Conservation (phyloP, 2,797 vertebrate species). For the Phalanger gymnotis region DNA sequence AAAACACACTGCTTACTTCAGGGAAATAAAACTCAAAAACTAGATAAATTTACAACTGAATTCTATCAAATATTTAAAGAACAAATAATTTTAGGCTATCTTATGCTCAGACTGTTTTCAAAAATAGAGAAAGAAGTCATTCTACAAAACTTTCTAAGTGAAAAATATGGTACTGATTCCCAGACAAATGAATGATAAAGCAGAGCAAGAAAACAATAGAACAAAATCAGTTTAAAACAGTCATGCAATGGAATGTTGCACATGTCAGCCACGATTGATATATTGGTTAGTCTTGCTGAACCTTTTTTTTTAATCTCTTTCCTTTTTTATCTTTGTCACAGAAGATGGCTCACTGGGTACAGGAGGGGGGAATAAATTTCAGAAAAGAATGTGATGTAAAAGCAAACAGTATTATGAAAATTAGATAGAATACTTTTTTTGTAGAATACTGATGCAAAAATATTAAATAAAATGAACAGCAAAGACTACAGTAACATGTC, state of each 20-base stretch:
- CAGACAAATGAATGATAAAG: neutral
- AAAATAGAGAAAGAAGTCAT: neutral
- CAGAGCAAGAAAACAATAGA: neutral
- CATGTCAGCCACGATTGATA: neutral
- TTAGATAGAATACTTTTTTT: neutral
- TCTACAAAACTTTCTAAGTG: neutral
- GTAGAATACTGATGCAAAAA: neutral
- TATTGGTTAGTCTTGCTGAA: neutral
- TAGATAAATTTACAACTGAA: neutral
- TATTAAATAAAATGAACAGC: neutral
- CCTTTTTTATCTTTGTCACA: neutral
- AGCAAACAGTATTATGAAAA: neutral
- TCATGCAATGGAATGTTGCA: neutral
- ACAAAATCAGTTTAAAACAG: neutral
- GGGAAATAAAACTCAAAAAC: neutral
- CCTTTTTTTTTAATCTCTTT: neutral
- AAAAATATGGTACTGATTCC: neutral
- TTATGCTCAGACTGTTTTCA: neutral
- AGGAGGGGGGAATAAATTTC: neutral
- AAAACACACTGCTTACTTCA: neutral
- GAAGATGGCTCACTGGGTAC: neutral
- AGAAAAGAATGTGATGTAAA: neutral
- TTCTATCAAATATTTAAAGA: neutral
- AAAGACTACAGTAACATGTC: neutral
- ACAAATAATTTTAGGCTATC: neutral